Percentiles rank a stretch among this genome's conserved stretches.
phyloP scores from a whole-genome alignment of 2,797 vertebrate species.

The Poeciliopsis paucimaculata region DNA sequence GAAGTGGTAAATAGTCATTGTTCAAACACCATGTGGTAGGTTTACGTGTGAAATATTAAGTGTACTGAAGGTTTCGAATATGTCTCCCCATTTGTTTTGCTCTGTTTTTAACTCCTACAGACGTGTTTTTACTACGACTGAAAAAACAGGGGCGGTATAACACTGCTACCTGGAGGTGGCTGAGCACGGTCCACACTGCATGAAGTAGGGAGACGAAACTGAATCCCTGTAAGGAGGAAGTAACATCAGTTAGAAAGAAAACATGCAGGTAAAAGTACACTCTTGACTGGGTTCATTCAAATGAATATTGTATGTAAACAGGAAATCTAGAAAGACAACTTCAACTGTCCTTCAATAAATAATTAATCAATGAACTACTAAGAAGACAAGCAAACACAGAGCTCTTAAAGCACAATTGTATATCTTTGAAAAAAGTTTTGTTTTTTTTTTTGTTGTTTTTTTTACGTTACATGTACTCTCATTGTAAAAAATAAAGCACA shows the following conservation, averaged over 20 bases:
- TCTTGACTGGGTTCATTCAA: background rate
- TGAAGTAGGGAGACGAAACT: slow-evolving; percentile 86
- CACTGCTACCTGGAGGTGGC: slow-evolving; percentile 80
- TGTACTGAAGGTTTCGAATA: background rate
- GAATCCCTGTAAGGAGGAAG: slow-evolving; percentile 84
- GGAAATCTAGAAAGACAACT: slow-evolving; percentile 3
- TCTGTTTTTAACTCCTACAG: slow-evolving; percentile 49
- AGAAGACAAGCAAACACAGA: slow-evolving; percentile 62
- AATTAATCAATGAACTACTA: slow-evolving; percentile 15
- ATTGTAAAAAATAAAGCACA: slow-evolving; percentile 2
- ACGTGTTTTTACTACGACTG: slow-evolving; percentile 44
- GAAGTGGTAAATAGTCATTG: background rate
- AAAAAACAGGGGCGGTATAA: slow-evolving; percentile 24
- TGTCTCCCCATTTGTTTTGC: background rate
- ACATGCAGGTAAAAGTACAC: slow-evolving; percentile 16
- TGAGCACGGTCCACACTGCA: slow-evolving; percentile 83
- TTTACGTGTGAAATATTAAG: background rate
- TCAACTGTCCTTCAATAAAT: slow-evolving; percentile 7
- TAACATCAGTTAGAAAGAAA: slow-evolving; percentile 62
- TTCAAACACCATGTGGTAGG: background rate
- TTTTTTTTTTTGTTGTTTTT: background rate
- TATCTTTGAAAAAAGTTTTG: background rate
- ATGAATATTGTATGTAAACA: slow-evolving; percentile 33
- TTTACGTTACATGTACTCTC: background rate
- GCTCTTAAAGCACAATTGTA: background rate